These are phyloP conservation scores for Talpa occidentalis DNA, from an alignment of 2,113 vertebrate genomes.

Conservation along the genomic window DNA sequence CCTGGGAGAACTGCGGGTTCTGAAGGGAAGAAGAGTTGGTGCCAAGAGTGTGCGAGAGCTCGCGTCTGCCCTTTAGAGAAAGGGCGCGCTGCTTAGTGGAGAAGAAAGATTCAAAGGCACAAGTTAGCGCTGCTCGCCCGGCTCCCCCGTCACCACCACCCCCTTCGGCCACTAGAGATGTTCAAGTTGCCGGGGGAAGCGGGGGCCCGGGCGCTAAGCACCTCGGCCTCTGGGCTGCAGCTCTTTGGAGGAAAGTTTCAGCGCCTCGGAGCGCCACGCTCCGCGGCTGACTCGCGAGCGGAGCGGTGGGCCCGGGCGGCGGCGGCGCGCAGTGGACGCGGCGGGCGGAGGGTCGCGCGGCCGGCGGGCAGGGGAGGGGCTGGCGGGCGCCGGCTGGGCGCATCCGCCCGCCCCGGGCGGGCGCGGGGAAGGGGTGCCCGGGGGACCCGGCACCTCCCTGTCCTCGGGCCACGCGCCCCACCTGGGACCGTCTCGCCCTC, in stretches of 20 bases:
- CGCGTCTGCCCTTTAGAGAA: constrained; percentile 46
- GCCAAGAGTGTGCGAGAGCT: constrained; percentile 12
- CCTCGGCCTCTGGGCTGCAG: neutral
- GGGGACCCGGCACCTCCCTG: neutral
- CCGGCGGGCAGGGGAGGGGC: neutral
- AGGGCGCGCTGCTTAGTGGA: constrained; percentile 45
- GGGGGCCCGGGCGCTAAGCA: neutral
- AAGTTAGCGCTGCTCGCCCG: neutral
- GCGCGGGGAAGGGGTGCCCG: accelerated
- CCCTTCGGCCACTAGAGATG: neutral
- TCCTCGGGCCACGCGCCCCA: neutral
- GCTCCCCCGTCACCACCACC: neutral
- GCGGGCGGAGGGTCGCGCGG: neutral
- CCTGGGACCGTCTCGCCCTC: neutral
- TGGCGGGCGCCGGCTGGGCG: too few relatives aligned
- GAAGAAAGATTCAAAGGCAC: neutral
- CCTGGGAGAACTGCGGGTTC: constrained; percentile 2
- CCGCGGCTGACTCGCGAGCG: neutral
- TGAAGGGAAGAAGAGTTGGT: neutral
- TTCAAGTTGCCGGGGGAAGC: neutral
- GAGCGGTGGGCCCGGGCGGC: neutral
- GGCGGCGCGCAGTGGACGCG: neutral
- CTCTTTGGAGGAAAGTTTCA: constrained; percentile 70
- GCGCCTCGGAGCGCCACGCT: neutral
- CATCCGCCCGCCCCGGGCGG: neutral